phyloP scores from a whole-genome alignment of 2,797 vertebrate genomes.

The Argyrosomus regius region DNA sequence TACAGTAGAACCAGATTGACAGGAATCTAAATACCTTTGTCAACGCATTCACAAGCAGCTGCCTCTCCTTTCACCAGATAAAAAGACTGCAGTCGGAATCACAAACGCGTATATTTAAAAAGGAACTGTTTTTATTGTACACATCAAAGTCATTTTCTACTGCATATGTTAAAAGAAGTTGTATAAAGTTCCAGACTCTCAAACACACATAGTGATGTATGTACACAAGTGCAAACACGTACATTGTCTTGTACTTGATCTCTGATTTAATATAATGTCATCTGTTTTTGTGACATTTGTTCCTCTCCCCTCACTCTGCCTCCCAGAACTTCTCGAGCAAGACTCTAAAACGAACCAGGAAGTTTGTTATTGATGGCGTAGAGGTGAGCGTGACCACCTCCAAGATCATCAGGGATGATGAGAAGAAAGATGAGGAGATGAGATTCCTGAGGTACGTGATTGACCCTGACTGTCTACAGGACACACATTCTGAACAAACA shows the following conservation, averaged over 20 bases:
- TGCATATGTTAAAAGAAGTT: neutral
- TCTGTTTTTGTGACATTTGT: slow-evolving; percentile 3
- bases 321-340: slow-evolving; percentile 90
- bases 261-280: neutral
- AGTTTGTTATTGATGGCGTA: slow-evolving; percentile 94
- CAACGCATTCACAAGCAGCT: slow-evolving; percentile 15
- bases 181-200: neutral
- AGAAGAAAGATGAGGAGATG: slow-evolving; percentile 99
- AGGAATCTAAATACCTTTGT: slow-evolving; percentile 47
- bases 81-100: neutral
- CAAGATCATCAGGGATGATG: slow-evolving; percentile 96
- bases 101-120: neutral
- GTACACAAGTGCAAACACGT: neutral
- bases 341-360: slow-evolving; percentile 94
- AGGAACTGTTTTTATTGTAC: neutral
- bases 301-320: neutral
- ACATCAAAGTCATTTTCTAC: neutral
- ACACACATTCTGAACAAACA: neutral
- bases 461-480: neutral
- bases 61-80: neutral
- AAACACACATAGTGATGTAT: neutral
- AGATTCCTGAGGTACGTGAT: slow-evolving; percentile 92
- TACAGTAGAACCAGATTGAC: slow-evolving; percentile 65
- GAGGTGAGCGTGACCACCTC: slow-evolving; percentile 98
- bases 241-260: neutral